Base-by-base conservation (phyloP, 2,797 vertebrate genomes). In the Phalloptychus januarius region DNA sequence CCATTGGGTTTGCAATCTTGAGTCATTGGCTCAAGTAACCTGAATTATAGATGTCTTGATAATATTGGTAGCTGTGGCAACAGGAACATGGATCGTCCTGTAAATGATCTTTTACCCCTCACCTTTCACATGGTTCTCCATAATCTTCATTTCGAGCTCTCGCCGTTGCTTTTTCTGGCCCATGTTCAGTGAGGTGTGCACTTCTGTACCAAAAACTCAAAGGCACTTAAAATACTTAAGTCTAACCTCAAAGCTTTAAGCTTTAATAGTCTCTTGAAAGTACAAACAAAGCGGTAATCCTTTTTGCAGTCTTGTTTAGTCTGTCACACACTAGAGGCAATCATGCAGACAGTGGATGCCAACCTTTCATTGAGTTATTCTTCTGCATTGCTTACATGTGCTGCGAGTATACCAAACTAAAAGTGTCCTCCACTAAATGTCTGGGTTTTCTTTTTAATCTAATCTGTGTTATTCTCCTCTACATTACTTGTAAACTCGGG, bases 401-500 rank as follows among this genome's bases (percentile, higher is more conserved):
- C 20, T 38, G 63, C 63, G 40, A 38, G 63, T 33, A 11, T 23
- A 38, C 63, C 63, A 65, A 65, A 38, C 23, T 40, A 23, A 36
- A 67, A 23, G 36, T n/a, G n/a, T 50, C 42, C 46, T 23, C 31
- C 50, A 74, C 36, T 78, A 36, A 75, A 82, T 74, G 36, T 44
- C 44, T 52, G 61, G 40, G n/a, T 5, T 69, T 67, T 67, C 40
- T 58, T 10, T 54, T n/a, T 1, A 2, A 23, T 65, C 44, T 72
- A 75, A 71, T 85, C 63, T 46, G 76, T 73, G 58, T 72, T 75
- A 77, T 83, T 77, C 28, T 84, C 76, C 23, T 77, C 71, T 79
- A 48, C 67, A 45, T 71, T 80, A 74, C 81, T 50, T 84, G 71
- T 84, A 86, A 88, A 87, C 85, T 23, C 15, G 38, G 65, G 72